Base-by-base conservation (phyloP, 2,113 vertebrate species). In the Hippoglossus stenolepis region DNA sequence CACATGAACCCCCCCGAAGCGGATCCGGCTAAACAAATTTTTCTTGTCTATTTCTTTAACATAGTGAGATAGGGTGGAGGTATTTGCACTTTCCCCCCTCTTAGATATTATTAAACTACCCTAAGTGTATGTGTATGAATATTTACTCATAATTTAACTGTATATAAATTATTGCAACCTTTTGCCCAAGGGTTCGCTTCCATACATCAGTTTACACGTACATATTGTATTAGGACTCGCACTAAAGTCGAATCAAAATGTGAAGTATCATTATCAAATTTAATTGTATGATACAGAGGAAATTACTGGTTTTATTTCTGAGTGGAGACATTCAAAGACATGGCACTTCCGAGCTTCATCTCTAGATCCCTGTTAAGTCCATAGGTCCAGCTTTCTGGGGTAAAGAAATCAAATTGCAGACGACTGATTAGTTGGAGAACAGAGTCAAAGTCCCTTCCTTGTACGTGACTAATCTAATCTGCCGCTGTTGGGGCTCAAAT, bases 351-450 rank as follows among this genome's bases (percentile, higher is more conserved):
- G 18, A 61, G 24, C 9, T 20, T 61, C 17, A 35, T 12, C 12
- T 13, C 38, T 63, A 11, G 20, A 43, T 63, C 15, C 15, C 17
- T 18, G 14, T 12, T 6, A 26, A 15, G 5, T 54, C 20, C 31
- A 6, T 14, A 11, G 23, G 17, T 28, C 23, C 2, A 35, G 18
- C 17, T 14, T 47, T 12, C 56, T 17, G 6, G 24, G 43, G 43
- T 31, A 11, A 14, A 21, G 23, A 28, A 70, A 75, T 59, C 49
- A 28, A 59, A 65, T 75, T 65, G 38, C n/a, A 20, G 28, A 28
- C 40, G 24, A 62, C 15, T 67, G 51, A 58, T 70, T 70, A 60
- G 21, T 74, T 28, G 5, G 65, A 57, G 40, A 26, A 63, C 47
- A 65, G 35, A 35, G n/a, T 21, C 38, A 1, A 2, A 2, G 18